Percentiles rank a stretch among this genome's conserved stretches.
These are phyloP conservation scores for Cephus runcator DNA, from an alignment of 2,888 invertebrate species.

Conservation along the genomic window DNA sequence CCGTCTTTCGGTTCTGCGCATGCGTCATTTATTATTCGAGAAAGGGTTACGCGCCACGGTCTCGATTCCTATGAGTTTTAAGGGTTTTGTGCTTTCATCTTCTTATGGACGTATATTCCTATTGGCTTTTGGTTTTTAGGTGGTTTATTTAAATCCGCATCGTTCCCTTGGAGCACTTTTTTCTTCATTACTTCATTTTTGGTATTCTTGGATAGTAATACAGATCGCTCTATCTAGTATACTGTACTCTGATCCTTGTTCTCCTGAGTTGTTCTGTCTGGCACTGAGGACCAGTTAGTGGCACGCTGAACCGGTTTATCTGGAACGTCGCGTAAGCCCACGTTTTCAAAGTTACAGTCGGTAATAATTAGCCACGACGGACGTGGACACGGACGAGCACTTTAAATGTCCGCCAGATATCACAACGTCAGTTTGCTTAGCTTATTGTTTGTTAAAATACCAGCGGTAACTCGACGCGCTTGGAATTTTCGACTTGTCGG, in stretches of 20 bases:
- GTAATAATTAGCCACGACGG: constrained; percentile 54
- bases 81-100: background rate
- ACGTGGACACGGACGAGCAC: constrained; percentile 58
- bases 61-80: background rate
- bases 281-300: background rate
- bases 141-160: background rate
- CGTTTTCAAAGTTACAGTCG: constrained; percentile 21
- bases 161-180: background rate
- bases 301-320: background rate
- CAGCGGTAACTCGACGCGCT: background rate
- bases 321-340: background rate
- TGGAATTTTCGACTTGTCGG: background rate
- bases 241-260: background rate
- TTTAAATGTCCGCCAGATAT: constrained; percentile 56
- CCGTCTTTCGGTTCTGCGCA: constrained; percentile 38
- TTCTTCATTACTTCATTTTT: background rate
- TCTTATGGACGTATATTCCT: background rate
- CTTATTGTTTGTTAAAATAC: constrained; percentile 53
- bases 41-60: background rate
- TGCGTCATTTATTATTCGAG: constrained; percentile 42
- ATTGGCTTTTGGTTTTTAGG: background rate
- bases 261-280: background rate
- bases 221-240: background rate
- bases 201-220: background rate
- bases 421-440: constrained; percentile 39